These are phyloP conservation scores for Alaudala cheleensis DNA, from an alignment of 2,113 vertebrate species.

Conservation along the genomic window DNA sequence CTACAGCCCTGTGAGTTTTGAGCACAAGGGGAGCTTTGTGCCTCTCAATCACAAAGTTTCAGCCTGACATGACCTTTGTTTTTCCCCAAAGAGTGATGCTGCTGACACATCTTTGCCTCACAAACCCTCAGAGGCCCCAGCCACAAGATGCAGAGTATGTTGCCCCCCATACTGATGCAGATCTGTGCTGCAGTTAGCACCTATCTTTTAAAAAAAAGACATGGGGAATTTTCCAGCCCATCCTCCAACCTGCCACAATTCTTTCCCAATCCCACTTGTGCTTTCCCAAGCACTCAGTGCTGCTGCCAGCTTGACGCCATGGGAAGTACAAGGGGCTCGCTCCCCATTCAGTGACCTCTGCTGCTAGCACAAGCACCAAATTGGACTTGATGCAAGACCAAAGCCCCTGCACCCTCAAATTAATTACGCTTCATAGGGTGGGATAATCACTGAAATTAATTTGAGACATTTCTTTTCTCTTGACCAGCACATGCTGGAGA, in stretches of 20 bases:
- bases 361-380: rapidly evolving
- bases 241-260: background rate
- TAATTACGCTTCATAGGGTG: background rate
- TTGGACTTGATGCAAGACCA: background rate
- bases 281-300: background rate
- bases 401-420: background rate
- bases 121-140: background rate
- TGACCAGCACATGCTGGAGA: background rate
- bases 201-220: background rate
- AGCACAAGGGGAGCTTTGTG: rapidly evolving
- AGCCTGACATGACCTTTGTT: rapidly evolving
- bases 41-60: background rate
- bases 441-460: slow-evolving; percentile 13
- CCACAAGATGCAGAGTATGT: background rate
- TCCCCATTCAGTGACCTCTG: rapidly evolving
- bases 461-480: background rate
- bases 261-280: background rate
- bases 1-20: background rate
- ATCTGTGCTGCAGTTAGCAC: background rate
- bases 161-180: background rate
- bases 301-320: background rate
- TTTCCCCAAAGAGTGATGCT: background rate
- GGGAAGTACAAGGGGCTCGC: rapidly evolving
- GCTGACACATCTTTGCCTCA: background rate
- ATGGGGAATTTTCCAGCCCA: background rate